phyloP scores from a whole-genome alignment of 1,140 invertebrate genomes.

The Trypoxylus dichotomus region DNA sequence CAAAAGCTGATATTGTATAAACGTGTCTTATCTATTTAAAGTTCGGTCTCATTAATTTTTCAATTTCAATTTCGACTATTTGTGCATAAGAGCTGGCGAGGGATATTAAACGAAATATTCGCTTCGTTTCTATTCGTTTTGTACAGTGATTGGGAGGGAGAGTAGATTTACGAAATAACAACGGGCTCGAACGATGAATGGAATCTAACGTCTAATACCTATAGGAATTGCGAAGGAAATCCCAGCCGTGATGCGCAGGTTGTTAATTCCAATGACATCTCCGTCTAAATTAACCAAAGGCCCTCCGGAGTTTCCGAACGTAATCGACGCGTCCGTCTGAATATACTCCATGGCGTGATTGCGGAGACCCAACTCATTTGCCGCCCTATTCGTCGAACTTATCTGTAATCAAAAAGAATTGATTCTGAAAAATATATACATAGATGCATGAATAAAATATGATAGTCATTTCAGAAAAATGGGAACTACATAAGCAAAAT shows the following conservation, averaged over 20 bases:
- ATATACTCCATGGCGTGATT: constrained; percentile 88
- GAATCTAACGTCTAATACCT: constrained; percentile 38
- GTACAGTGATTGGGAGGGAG: neutral
- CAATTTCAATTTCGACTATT: neutral
- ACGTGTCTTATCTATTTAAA: too few species aligned
- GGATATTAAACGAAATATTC: neutral
- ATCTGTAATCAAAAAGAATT: constrained; percentile 31
- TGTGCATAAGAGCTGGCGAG: neutral
- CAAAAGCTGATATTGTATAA: too few species aligned
- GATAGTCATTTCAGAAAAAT: too few species aligned
- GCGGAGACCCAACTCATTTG: constrained; percentile 76
- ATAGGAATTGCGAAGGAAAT: constrained; percentile 97
- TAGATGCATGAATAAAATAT: too few species aligned
- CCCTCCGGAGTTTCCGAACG: constrained; percentile 93
- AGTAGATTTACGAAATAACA: constrained; percentile 8
- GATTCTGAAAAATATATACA: too few species aligned
- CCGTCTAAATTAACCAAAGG: constrained; percentile 92
- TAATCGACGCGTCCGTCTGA: constrained; percentile 94
- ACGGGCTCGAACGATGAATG: neutral
- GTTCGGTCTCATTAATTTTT: too few species aligned
- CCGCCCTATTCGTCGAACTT: constrained; percentile 74
- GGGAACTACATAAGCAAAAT: too few species aligned
- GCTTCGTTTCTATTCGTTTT: neutral
- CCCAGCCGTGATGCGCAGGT: constrained; percentile 88
- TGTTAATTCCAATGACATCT: constrained; percentile 93